A percentile compares a stretch with the other conserved stretches of the same genome.
phyloP scores from a whole-genome alignment of 2,113 vertebrate species.

The Cepphus grylle region DNA sequence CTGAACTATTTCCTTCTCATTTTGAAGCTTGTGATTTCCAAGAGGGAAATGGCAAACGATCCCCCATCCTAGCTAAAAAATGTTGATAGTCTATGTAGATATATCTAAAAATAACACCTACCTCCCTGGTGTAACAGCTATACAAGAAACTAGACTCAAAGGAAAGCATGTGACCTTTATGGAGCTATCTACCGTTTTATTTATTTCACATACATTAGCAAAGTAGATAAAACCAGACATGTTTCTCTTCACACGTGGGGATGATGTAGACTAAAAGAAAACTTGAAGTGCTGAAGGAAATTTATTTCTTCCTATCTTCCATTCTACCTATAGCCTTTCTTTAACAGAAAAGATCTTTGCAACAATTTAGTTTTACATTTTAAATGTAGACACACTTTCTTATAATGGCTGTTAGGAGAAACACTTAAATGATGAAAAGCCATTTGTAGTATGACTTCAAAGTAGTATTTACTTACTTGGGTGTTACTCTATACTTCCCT shows the following conservation, averaged over 20 bases:
- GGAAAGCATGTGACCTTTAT: neutral
- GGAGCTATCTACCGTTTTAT: neutral
- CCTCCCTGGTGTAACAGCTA: neutral
- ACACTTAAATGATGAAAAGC: neutral
- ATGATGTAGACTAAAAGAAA: neutral
- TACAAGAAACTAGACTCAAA: neutral
- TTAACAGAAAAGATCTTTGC: neutral
- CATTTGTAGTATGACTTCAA: neutral
- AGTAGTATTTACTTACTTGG: neutral
- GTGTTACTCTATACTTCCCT: neutral
- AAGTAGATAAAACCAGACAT: neutral
- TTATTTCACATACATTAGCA: neutral
- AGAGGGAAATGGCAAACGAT: neutral
- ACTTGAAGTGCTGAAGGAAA: neutral
- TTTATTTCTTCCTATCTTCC: neutral
- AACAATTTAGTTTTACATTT: neutral
- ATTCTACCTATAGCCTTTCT: neutral
- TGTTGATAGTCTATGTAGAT: too few relatives aligned
- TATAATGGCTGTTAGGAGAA: neutral
- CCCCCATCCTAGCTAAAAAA: neutral
- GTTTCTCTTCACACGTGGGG: neutral
- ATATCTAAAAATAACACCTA: neutral
- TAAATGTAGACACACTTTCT: neutral
- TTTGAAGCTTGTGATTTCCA: neutral
- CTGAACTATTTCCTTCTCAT: neutral